phyloP scores from a whole-genome alignment of 35 echinoderm and acorn worm genomes.

The Apostichopus parvimensis region DNA sequence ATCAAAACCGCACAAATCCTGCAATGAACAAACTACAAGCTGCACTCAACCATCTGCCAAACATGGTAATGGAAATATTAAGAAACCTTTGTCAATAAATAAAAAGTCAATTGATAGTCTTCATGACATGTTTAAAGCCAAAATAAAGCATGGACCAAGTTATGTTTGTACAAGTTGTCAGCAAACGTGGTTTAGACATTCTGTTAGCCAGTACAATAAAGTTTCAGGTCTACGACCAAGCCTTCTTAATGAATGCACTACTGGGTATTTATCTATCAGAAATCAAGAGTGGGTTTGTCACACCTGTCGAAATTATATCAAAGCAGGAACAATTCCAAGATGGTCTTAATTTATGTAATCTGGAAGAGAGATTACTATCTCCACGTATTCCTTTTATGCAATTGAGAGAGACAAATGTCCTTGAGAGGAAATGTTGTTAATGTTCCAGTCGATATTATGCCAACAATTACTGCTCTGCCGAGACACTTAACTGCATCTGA shows the following conservation, averaged over 20 bases:
- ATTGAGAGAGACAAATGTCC: conserved; percentile 40
- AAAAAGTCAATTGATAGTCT: not conserved
- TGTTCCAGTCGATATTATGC: conserved; percentile 55
- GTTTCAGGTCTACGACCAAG: no score
- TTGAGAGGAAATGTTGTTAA: conserved; percentile 61
- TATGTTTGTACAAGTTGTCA: conserved; percentile 5
- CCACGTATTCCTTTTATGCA: conserved; percentile 39
- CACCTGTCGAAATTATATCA: conserved; percentile 3
- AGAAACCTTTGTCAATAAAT: not conserved
- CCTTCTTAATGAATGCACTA: not conserved
- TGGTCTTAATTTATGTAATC: conserved; percentile 11
- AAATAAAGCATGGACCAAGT: not conserved
- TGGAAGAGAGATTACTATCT: conserved; percentile 27
- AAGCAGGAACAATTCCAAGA: not conserved
- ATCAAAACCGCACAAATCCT: not conserved
- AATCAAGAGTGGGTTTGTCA: conserved; percentile 6
- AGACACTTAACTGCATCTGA: not conserved
- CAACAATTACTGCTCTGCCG: conserved; percentile 14
- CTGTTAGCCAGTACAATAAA: not conserved
- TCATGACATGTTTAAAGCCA: not conserved
- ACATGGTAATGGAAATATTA: not conserved
- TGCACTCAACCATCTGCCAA: not conserved
- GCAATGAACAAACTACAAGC: no score
- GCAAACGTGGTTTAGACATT: conserved; percentile 12
- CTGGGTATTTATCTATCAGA: not conserved